These are phyloP conservation scores for Pangasius mekongensis DNA, from an alignment of 2,797 vertebrate genomes.

Conservation along the genomic window DNA sequence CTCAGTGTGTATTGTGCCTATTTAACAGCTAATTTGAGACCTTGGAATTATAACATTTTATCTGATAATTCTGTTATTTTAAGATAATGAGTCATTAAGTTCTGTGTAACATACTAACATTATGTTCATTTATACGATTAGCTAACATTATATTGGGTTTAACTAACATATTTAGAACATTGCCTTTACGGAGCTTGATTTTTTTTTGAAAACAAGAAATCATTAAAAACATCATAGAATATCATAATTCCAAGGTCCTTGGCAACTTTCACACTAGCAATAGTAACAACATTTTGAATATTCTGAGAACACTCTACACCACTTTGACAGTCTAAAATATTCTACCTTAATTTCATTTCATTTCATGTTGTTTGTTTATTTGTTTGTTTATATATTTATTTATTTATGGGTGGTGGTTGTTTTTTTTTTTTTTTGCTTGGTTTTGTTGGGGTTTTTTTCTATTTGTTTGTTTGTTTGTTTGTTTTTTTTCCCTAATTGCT, in stretches of 20 bases:
- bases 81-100: not conserved
- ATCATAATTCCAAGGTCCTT: not conserved
- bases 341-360: not conserved
- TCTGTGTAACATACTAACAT: not conserved
- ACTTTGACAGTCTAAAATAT: not conserved
- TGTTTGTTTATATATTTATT: not conserved
- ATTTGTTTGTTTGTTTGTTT: not conserved
- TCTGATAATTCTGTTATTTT: not conserved
- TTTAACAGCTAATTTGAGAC: not conserved
- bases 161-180: too few relatives aligned
- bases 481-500: not conserved
- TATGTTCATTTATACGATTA: not conserved
- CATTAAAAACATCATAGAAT: too few relatives aligned
- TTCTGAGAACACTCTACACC: not conserved
- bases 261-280: not conserved
- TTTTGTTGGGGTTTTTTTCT: not conserved
- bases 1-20: too few relatives aligned
- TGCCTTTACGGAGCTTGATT: too few relatives aligned
- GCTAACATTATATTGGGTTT: too few relatives aligned
- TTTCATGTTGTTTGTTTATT: slow-evolving; percentile 8
- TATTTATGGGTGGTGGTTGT: not conserved
- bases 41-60: not conserved
- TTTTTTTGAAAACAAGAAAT: too few relatives aligned
- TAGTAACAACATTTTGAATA: not conserved
- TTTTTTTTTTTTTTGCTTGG: not conserved